Evolutionary conservation across 1,140 invertebrate genomes (phyloP).

Genomic region (Polypedilum vanderplanki): DNA sequence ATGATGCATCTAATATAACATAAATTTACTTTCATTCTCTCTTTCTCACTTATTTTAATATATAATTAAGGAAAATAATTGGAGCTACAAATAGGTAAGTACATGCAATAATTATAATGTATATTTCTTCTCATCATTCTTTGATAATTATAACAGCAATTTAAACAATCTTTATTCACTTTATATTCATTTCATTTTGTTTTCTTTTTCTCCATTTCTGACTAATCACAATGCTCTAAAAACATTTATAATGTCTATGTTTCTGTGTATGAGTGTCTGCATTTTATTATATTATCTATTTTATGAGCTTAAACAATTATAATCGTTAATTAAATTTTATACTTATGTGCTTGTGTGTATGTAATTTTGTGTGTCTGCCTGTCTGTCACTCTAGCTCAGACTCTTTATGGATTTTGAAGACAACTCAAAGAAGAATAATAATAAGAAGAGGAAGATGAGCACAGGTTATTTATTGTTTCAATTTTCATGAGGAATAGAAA

Average conservation of each 20-base stretch:
- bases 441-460: neutral
- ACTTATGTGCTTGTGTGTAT: neutral
- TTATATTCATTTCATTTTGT: neutral
- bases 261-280: neutral
- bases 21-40: too few relatives aligned
- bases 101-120: too few relatives aligned
- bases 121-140: neutral
- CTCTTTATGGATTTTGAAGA: too few relatives aligned
- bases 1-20: too few relatives aligned
- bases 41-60: too few relatives aligned
- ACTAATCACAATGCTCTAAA: constrained; percentile 25
- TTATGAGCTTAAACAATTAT: constrained; percentile 23
- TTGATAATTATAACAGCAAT: constrained; percentile 23
- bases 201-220: too few relatives aligned
- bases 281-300: neutral
- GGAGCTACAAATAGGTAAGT: too few relatives aligned
- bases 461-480: constrained; percentile 13
- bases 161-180: neutral
- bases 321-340: neutral
- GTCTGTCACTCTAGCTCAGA: too few relatives aligned
- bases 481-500: neutral
- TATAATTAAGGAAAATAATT: too few relatives aligned
- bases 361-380: neutral
- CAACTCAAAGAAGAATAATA: neutral
- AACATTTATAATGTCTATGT: constrained; percentile 28